Conservation (phyloP, 2,888 invertebrate genomes). For the Aplocera efformata region DNA sequence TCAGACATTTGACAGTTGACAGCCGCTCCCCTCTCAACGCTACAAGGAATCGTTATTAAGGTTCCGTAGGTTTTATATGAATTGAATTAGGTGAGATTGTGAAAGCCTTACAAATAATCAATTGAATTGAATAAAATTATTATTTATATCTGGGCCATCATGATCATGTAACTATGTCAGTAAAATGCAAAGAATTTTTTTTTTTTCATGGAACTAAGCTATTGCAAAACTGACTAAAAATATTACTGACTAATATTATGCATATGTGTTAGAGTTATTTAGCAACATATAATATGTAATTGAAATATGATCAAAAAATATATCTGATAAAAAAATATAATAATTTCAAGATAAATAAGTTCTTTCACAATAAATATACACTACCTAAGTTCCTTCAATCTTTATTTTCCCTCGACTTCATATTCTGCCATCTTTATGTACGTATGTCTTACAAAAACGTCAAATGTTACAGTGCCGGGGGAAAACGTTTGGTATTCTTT, state of each 20-base stretch:
- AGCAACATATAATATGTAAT: too few relatives aligned
- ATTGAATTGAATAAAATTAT: too few relatives aligned
- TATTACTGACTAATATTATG: too few relatives aligned
- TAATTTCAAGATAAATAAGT: conserved; percentile 14
- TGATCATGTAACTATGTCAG: too few relatives aligned
- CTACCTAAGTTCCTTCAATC: too few relatives aligned
- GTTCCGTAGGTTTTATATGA: conserved; percentile 1
- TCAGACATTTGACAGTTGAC: conserved; percentile 64
- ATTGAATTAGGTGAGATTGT: neutral
- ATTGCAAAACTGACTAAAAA: too few relatives aligned
- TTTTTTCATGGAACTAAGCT: too few relatives aligned
- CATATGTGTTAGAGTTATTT: too few relatives aligned
- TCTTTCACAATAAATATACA: too few relatives aligned
- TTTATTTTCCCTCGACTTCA: conserved; percentile 47
- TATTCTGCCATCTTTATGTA: conserved; percentile 71
- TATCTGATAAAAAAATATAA: conserved; percentile 6
- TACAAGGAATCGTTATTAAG: conserved; percentile 11
- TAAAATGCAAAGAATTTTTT: too few relatives aligned
- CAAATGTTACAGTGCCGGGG: conserved; percentile 78
- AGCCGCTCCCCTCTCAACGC: conserved; percentile 36
- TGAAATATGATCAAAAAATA: too few relatives aligned
- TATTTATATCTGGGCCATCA: too few relatives aligned
- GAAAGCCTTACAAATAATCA: neutral
- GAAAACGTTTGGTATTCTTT: conserved; percentile 77
- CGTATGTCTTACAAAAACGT: conserved; percentile 74